Conservation (phyloP, 37 sponge, comb jelly and placozoan species). For the Spongilla lacustris region DNA sequence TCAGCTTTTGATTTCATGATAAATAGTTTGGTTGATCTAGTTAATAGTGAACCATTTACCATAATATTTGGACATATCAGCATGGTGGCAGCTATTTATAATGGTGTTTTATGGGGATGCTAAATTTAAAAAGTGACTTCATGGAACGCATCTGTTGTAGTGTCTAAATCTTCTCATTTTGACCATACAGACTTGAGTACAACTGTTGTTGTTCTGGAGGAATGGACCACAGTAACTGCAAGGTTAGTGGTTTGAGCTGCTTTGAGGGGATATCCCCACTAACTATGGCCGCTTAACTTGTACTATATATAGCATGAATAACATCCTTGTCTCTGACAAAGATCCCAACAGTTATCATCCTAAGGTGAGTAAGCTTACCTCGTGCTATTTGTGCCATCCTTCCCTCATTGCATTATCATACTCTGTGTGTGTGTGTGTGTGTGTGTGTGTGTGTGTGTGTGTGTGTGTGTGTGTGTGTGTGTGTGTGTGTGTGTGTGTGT, state of each 20-base stretch:
- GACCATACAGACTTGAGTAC: not conserved
- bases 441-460: too few species aligned
- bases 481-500: not conserved
- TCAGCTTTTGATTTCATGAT: too few species aligned
- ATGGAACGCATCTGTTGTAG: too few species aligned
- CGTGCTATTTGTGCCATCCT: constrained; percentile 1
- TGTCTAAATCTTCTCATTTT: not conserved
- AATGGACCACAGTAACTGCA: not conserved
- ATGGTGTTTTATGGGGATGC: too few species aligned
- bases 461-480: not conserved
- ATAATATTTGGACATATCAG: too few species aligned
- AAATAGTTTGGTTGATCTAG: too few species aligned
- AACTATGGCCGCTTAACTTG: not conserved
- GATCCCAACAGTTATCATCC: constrained; percentile 20
- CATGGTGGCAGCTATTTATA: too few species aligned
- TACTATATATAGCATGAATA: constrained; percentile 6
- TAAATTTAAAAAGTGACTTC: too few species aligned
- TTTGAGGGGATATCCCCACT: not conserved
- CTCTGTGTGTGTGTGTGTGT: too few species aligned
- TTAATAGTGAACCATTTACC: too few species aligned
- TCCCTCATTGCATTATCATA: too few species aligned
- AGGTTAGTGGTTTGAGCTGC: not conserved
- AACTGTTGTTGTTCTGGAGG: not conserved
- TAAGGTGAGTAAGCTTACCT: constrained; percentile 3
- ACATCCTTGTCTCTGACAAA: constrained; percentile 10